phyloP scores from a whole-genome alignment of 2,797 vertebrate genomes.

The Pseudochirops corinnae region DNA sequence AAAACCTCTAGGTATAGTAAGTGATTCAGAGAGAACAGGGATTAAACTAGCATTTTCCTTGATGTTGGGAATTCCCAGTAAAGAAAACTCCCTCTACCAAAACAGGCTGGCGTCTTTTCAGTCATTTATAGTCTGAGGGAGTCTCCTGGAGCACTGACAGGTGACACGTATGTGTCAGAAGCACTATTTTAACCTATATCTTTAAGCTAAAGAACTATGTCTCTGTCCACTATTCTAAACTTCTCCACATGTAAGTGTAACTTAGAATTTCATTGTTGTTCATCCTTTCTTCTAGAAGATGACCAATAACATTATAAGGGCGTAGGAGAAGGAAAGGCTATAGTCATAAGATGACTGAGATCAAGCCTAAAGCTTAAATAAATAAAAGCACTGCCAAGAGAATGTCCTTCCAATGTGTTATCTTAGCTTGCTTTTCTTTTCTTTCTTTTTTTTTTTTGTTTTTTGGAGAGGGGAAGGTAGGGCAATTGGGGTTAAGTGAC shows the following conservation, averaged over 20 bases:
- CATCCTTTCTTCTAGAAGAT: background rate
- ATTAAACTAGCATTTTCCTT: background rate
- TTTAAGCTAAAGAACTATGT: background rate
- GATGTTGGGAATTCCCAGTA: background rate
- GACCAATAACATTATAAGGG: background rate
- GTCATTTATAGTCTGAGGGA: background rate
- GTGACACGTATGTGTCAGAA: background rate
- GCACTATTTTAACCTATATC: background rate
- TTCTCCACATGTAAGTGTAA: background rate
- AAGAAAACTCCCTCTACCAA: background rate
- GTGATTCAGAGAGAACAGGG: background rate
- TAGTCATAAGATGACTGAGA: background rate
- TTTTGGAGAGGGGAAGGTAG: too few species aligned
- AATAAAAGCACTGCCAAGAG: background rate
- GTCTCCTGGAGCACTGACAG: background rate
- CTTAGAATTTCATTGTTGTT: background rate
- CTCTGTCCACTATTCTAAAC: background rate
- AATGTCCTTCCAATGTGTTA: background rate
- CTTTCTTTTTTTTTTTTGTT: too few species aligned
- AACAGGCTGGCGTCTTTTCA: background rate
- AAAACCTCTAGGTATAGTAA: background rate
- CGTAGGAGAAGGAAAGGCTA: background rate
- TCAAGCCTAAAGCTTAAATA: conserved; percentile 13
- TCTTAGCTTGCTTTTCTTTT: background rate
- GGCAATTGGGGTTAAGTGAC: too few species aligned